These are phyloP conservation scores for Scleropages formosus DNA, from an alignment of 2,797 vertebrate species.

Conservation along the genomic window DNA sequence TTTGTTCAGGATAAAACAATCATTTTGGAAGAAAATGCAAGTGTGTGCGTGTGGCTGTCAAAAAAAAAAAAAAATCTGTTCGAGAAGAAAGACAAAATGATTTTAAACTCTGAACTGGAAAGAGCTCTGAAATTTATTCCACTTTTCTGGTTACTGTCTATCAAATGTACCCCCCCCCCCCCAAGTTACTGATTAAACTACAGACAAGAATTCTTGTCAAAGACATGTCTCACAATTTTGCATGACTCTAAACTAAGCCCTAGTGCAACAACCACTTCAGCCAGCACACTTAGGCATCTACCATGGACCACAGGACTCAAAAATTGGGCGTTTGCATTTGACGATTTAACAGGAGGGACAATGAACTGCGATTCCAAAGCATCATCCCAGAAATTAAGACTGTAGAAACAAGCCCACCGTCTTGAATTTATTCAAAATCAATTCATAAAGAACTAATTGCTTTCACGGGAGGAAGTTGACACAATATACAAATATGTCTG, in stretches of 20 bases:
- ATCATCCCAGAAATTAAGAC: constrained; percentile 5
- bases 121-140: too few species aligned
- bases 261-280: not conserved
- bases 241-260: not conserved
- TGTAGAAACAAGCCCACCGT: not conserved
- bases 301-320: not conserved
- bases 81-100: too few species aligned
- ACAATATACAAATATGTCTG: too few species aligned
- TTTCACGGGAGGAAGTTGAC: not conserved
- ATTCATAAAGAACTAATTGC: not conserved
- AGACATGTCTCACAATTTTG: not conserved
- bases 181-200: not conserved
- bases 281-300: not conserved
- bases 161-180: not conserved
- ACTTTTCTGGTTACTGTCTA: too few species aligned
- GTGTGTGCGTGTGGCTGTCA: too few species aligned
- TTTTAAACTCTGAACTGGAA: too few species aligned
- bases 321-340: not conserved
- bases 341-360: not conserved
- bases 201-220: not conserved
- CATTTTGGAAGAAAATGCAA: too few species aligned
- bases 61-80: too few species aligned
- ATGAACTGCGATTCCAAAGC: not conserved
- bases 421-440: not conserved
- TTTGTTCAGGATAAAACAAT: too few species aligned